Evolutionary conservation across 2,113 vertebrate species (phyloP).

Genomic region (Protobothrops flavoviridis): DNA sequence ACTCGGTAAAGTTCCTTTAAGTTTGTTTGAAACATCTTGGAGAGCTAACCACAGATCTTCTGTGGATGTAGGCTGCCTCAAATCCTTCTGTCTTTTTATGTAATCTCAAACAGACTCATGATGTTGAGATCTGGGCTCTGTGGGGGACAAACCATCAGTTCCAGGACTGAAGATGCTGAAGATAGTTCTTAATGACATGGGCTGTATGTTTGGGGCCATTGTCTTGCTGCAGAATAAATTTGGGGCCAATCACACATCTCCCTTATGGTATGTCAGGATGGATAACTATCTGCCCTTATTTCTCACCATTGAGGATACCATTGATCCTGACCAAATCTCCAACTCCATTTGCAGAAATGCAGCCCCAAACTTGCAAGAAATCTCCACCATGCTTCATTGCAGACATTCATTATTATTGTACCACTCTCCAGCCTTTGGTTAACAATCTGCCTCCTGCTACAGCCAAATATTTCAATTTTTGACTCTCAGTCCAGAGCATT

Average conservation of each 20-base stretch:
- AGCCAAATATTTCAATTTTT: not conserved
- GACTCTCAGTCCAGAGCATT: not conserved
- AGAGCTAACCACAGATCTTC: not conserved
- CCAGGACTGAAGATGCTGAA: not conserved
- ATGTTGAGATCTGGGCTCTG: not conserved
- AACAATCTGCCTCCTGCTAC: not conserved
- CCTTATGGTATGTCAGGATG: not conserved
- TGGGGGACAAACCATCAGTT: not conserved
- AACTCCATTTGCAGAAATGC: not conserved
- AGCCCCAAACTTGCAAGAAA: not conserved
- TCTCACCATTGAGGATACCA: not conserved
- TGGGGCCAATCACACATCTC: not conserved
- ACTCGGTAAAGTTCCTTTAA: not conserved
- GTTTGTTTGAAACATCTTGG: not conserved
- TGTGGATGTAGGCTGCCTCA: not conserved
- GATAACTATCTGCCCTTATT: not conserved
- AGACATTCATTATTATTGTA: not conserved
- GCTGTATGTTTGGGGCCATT: not conserved
- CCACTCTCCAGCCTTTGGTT: not conserved
- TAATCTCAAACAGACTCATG: not conserved
- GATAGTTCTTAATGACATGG: not conserved
- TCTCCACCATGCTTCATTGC: not conserved
- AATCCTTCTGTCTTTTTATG: not conserved
- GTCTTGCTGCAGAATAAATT: not conserved
- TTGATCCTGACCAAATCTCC: not conserved